Evolutionary conservation across 2,888 invertebrate species (phyloP).

Genomic region (Orthosia gothica): DNA sequence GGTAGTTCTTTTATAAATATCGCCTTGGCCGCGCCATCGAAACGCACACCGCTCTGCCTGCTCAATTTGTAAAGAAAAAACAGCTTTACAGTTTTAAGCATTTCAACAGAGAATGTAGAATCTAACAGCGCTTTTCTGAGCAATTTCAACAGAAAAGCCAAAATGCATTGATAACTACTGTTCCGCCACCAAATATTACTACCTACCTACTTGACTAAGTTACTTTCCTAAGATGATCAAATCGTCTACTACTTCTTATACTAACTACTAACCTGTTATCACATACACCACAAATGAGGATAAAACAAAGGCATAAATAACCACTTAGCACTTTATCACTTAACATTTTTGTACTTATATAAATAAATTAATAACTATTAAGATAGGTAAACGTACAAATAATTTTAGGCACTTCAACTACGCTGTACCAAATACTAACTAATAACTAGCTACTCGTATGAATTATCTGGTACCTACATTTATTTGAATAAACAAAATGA

Average conservation of each 20-base stretch:
- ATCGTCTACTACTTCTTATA: conserved; percentile 1
- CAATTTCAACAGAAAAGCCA: not conserved
- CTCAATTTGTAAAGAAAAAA: not conserved
- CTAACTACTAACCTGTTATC: conserved; percentile 68
- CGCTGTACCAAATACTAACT: conserved; percentile 51
- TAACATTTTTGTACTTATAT: conserved; percentile 52
- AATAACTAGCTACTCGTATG: conserved; percentile 41
- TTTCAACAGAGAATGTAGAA: no score
- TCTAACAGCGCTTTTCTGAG: no score
- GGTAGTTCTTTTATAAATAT: no score
- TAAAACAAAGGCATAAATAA: conserved; percentile 60
- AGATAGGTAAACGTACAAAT: not conserved
- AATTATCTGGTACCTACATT: conserved; percentile 57
- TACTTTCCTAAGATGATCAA: conserved; percentile 2
- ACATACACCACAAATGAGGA: conserved; percentile 61
- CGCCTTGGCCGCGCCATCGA: no score
- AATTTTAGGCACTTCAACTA: conserved; percentile 47
- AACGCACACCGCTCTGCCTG: no score
- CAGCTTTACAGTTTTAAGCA: no score
- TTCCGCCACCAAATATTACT: not conserved
- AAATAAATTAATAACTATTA: conserved; percentile 20
- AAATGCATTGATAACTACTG: not conserved
- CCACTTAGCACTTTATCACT: conserved; percentile 56
- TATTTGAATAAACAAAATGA: conserved; percentile 64
- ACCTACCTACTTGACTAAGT: no score